Base-by-base conservation (phyloP, 2,888 invertebrate genomes). In the Trichogramma evanescens region DNA sequence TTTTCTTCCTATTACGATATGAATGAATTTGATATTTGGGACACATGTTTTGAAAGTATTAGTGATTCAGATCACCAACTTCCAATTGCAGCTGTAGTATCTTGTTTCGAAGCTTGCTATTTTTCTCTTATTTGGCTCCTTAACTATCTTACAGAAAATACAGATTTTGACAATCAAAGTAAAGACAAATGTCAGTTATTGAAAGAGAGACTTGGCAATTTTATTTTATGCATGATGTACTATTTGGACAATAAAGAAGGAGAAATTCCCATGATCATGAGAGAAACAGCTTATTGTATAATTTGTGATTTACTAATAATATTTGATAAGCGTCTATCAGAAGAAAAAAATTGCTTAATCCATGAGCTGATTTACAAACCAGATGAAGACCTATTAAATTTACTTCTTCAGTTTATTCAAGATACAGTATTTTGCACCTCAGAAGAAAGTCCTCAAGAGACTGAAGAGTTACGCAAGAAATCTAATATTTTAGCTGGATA, bases 1-100 rank as follows among this genome's bases (percentile, higher is more conserved):
- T 91, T 98, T 80, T 95, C 91, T 79, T 89, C 94, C 69, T 95
- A 93, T 76, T 97, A 99, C 80, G 93, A 98, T 80, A 84, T 99
- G 72, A 94, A 93, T 78, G 89, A 89, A 62, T 95, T 94, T 88
- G 89, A 88, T 77, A 84, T 98, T 62, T 99, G 97, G 91, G 89
- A 91, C 69, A 90, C 89, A 8, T 80, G 96, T 44, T 90, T 86
- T 75, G 84, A 84, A 70, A 87, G 88, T 69, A 85, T 88, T 8
- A 84, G 87, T 69, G 87, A 85, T 63, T 81, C 82, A 1, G 78
- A 79, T 56, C 80, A 80, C 26, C 56, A 45, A 13, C 70, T 77
- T 66, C 72, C 78, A 2, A 67, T 71, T 41, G 76, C 88, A 76
- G 89, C 90, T 4, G 79, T 89, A n/a, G 88, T 88, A 62, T 89